A percentile compares a stretch with the other conserved stretches of the same genome.
These are phyloP conservation scores for Saturnia japonica DNA, from an alignment of 2,888 invertebrate genomes.

Conservation along the genomic window DNA sequence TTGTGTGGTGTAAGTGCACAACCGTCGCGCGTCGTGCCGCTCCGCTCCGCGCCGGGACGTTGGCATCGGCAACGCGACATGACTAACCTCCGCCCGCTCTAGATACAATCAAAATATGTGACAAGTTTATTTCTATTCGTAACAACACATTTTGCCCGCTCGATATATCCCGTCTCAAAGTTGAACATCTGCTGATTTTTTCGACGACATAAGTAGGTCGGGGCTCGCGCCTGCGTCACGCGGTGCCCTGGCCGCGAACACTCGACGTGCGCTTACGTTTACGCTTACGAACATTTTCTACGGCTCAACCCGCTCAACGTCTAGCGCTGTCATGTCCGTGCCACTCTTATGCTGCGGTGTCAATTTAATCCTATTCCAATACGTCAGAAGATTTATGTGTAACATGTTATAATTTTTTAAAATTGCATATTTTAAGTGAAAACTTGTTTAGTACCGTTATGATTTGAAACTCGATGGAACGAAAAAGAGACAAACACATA, in stretches of 20 bases:
- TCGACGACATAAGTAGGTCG: constrained; percentile 80
- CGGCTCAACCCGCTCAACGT: constrained; percentile 27
- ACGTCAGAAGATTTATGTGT: not conserved
- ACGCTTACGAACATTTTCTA: constrained; percentile 59
- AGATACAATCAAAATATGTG: constrained; percentile 82
- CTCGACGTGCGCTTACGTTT: constrained; percentile 63
- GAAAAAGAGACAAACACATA: no score
- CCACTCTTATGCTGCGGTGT: not conserved
- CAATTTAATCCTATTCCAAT: constrained; percentile 7
- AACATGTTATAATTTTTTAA: not conserved
- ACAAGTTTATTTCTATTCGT: constrained; percentile 82
- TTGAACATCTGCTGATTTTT: constrained; percentile 80
- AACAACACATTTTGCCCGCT: constrained; percentile 77
- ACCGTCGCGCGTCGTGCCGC: constrained; percentile 18
- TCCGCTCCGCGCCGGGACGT: constrained; percentile 61
- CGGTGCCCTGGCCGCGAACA: constrained; percentile 54
- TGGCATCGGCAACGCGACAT: constrained; percentile 77
- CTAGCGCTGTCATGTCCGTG: constrained; percentile 11
- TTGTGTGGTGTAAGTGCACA: constrained; percentile 54
- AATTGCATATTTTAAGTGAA: no score
- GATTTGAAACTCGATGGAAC: no score
- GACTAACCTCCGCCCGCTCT: constrained; percentile 80
- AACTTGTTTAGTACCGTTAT: no score
- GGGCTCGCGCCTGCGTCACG: constrained; percentile 77
- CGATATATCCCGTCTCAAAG: constrained; percentile 75